phyloP scores from a whole-genome alignment of 2,113 vertebrate species.

The Dipodomys stephensi region DNA sequence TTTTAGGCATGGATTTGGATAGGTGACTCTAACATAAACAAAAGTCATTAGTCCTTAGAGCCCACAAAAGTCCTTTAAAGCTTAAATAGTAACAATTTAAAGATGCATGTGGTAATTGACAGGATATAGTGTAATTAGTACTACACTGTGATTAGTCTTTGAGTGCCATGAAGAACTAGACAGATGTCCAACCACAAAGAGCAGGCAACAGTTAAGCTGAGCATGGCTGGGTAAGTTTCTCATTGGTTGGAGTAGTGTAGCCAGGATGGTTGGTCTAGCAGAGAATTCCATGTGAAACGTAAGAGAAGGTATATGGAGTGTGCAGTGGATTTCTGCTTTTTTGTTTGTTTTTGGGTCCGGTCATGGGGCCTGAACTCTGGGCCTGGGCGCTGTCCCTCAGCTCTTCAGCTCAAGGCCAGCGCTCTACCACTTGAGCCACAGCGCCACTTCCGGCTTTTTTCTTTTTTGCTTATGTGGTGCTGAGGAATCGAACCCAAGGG shows the following conservation, averaged over 20 bases:
- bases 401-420: too few species aligned
- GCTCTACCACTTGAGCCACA: too few species aligned
- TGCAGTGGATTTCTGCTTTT: constrained; percentile 1
- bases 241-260: not conserved
- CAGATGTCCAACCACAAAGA: not conserved
- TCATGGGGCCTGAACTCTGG: too few species aligned
- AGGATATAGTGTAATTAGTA: not conserved
- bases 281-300: not conserved
- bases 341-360: too few species aligned
- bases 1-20: not conserved
- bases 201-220: not conserved
- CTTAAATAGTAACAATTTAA: not conserved
- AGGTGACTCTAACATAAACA: not conserved
- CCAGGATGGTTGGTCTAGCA: not conserved
- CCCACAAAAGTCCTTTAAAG: not conserved
- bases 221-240: not conserved
- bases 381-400: too few species aligned
- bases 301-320: not conserved
- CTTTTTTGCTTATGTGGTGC: too few species aligned
- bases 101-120: not conserved
- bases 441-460: too few species aligned
- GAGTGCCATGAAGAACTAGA: not conserved
- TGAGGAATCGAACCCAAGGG: too few species aligned
- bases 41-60: not conserved
- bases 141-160: not conserved